Conservation (phyloP, 1,140 invertebrate species). For the Philotrypesis tridentata region DNA sequence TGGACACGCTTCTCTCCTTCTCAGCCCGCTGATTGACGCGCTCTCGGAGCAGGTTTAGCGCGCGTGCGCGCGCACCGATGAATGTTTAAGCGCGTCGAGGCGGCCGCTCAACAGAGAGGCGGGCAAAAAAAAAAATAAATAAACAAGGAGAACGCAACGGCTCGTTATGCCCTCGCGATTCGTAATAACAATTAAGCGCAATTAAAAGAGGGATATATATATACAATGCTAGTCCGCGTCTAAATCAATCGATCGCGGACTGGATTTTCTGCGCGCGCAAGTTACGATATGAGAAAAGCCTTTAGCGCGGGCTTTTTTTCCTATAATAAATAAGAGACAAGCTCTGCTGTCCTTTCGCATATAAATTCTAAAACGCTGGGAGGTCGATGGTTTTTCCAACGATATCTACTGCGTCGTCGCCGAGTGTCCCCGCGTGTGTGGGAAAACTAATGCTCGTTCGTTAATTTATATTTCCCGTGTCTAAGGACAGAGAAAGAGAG, state of each 20-base stretch:
- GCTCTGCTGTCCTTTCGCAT: background rate
- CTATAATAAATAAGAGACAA: too few species aligned
- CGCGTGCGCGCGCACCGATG: background rate
- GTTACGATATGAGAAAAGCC: slow-evolving; percentile 23
- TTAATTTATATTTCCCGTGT: background rate
- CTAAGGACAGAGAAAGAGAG: too few species aligned
- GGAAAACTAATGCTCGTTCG: background rate
- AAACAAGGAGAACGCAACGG: too few species aligned
- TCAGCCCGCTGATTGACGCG: background rate
- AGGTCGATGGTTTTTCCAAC: background rate
- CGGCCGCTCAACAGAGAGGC: background rate
- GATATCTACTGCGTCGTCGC: too few species aligned
- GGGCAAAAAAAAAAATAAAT: background rate
- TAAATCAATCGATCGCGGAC: slow-evolving; percentile 14
- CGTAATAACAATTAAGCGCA: slow-evolving; percentile 30
- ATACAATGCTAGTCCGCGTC: background rate
- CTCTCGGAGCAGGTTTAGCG: background rate
- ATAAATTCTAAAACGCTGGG: background rate
- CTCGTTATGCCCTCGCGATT: slow-evolving; percentile 21
- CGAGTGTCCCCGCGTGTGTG: too few species aligned
- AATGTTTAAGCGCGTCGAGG: background rate
- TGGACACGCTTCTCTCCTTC: background rate
- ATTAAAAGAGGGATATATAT: slow-evolving; percentile 17
- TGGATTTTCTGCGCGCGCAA: background rate
- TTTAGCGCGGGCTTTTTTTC: background rate